Base-by-base conservation (phyloP, 2,797 vertebrate species). In the Enteromius argenteus region DNA sequence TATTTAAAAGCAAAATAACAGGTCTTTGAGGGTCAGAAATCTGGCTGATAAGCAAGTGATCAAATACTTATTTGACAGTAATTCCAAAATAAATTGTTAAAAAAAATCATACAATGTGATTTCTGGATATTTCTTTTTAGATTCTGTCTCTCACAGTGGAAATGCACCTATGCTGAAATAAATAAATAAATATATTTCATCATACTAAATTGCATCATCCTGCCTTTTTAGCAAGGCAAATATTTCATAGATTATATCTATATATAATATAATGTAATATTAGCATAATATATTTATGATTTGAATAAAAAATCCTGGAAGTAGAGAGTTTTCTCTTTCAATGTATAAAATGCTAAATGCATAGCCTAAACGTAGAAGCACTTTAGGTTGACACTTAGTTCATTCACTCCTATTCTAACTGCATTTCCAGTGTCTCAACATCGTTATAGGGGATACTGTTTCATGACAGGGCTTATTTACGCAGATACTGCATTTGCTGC, bases 401-500 rank as follows among this genome's bases (percentile, higher is more conserved):
- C 15, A 21, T 53, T 53, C 0, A 1, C 37, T 49, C 1, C 9
- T 17, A 6, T 6, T 71, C 35, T 21, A 71, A 23, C 5, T 37
- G 58, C 15, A 64, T 64, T 37, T 4, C 19, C 11, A 46, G 62
- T 19, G 56, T 60, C 56, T 64, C 30, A 21, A 30, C n/a, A 27
- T 17, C 17, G n/a, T 39, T 44, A 42, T 2, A 42, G 21, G 9
- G 23, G 3, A 69, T 8, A 30, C 9, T 15, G 3, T 17, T 53
- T 17, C n/a, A 80, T 17, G 79, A 37, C 49, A 2, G 6, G 51
- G 51, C 51, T 62, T 5, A 35, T 71, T 81, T 8, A 27, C 37
- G 37, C 67, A 23, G 53, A 62, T 30, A 13, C 19, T 56, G 53
- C 67, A 51, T 21, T n/a, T n/a, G 67, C 83, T 85, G 85, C 87